These are phyloP conservation scores for Automeris io DNA, from an alignment of 2,888 invertebrate species.

Conservation along the genomic window DNA sequence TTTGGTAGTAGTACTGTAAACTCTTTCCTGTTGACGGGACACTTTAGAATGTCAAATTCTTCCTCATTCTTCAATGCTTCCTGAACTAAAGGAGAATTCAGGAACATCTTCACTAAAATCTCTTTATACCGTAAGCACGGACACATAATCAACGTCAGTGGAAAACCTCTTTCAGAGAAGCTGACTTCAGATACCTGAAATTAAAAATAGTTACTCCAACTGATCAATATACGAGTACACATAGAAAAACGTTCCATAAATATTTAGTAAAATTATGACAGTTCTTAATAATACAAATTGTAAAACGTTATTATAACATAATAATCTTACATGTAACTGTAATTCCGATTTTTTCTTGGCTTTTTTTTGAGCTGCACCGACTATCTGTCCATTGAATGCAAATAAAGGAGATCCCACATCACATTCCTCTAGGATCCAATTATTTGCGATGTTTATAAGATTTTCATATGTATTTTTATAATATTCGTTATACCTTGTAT, in stretches of 20 bases:
- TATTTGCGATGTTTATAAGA: conserved; percentile 55
- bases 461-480: conserved; percentile 50
- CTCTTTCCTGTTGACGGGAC: conserved; percentile 39
- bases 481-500: conserved; percentile 54
- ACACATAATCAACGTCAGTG: conserved; percentile 50
- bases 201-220: background rate
- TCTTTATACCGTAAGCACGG: conserved; percentile 49
- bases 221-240: too few species aligned
- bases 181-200: conserved; percentile 30
- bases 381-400: conserved; percentile 47
- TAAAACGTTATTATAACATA: too few species aligned
- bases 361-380: conserved; percentile 50
- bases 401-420: conserved; percentile 50
- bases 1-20: conserved; percentile 57
- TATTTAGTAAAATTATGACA: too few species aligned
- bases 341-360: conserved; percentile 56
- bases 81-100: conserved; percentile 26
- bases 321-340: conserved; percentile 41
- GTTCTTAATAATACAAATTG: too few species aligned
- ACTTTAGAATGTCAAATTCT: conserved; percentile 38
- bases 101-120: conserved; percentile 47
- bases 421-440: conserved; percentile 54
- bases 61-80: conserved; percentile 42
- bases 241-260: too few species aligned
- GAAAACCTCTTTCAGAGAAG: conserved; percentile 52